Conservation (phyloP, 2,113 vertebrate species). For the Vombatus ursinus region DNA sequence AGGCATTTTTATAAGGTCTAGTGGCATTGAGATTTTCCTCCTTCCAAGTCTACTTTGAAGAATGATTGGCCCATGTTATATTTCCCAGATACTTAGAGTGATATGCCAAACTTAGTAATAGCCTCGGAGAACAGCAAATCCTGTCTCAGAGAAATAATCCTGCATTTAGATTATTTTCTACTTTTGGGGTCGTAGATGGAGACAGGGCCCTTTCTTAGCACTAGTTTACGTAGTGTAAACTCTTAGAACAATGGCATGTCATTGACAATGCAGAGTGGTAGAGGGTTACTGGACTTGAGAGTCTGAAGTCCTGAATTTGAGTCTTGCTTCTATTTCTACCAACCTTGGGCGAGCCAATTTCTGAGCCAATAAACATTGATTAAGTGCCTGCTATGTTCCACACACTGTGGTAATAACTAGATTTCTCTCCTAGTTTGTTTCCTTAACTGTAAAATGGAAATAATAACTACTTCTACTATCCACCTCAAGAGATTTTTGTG, state of each 20-base stretch:
- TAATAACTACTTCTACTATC: neutral
- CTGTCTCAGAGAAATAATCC: neutral
- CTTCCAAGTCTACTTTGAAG: neutral
- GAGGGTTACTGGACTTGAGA: neutral
- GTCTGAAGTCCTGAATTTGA: neutral
- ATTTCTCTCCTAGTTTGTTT: neutral
- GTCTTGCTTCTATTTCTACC: neutral
- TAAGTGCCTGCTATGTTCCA: neutral
- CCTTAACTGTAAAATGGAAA: neutral
- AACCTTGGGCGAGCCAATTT: neutral
- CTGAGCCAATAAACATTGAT: neutral
- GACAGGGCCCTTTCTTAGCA: neutral
- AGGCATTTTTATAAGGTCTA: neutral
- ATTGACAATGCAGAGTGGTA: neutral
- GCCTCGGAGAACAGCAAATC: neutral
- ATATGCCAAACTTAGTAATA: neutral
- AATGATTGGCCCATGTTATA: neutral
- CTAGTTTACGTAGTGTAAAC: neutral
- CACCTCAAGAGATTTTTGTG: neutral
- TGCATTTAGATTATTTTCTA: neutral
- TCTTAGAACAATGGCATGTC: neutral
- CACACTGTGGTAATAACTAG: neutral
- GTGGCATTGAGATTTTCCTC: neutral
- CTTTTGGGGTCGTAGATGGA: neutral
- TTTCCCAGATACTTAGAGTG: too few species aligned